Conservation (phyloP, 2,888 invertebrate species). For the Campaea margaritaria region DNA sequence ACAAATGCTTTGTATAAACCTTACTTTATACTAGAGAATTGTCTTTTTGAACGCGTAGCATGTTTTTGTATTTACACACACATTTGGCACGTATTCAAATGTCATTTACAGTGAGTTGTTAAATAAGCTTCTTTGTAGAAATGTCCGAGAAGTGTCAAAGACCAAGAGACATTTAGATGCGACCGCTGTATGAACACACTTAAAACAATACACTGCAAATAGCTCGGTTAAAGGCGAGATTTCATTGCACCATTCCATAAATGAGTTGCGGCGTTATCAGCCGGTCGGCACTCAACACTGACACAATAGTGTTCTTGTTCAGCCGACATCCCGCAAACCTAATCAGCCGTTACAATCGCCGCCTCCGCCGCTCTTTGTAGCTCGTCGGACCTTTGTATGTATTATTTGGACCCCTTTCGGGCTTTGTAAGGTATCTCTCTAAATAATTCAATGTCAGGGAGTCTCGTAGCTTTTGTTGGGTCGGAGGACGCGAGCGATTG, state of each 20-base stretch:
- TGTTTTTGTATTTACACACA: too few species aligned
- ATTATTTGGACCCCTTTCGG: slow-evolving; percentile 34
- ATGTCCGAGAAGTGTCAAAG: too few species aligned
- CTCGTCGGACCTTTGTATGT: slow-evolving; percentile 32
- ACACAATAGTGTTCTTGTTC: slow-evolving; percentile 40
- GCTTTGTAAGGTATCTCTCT: slow-evolving; percentile 52
- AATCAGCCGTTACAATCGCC: slow-evolving; percentile 41
- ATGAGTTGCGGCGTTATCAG: slow-evolving; percentile 30
- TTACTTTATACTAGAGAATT: too few species aligned
- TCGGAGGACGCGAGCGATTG: slow-evolving; percentile 15
- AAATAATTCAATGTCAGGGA: slow-evolving; percentile 55
- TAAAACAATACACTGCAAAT: slow-evolving; percentile 11
- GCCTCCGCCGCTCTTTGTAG: slow-evolving; percentile 24
- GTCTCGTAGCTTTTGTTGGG: slow-evolving; percentile 38
- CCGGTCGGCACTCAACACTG: slow-evolving; percentile 24
- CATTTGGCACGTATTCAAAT: too few species aligned
- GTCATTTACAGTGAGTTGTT: too few species aligned
- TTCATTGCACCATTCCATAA: slow-evolving; percentile 20
- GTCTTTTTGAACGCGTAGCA: too few species aligned
- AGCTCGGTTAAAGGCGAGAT: slow-evolving; percentile 13
- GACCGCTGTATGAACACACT: background rate
- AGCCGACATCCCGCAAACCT: slow-evolving; percentile 24
- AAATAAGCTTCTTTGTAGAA: too few species aligned
- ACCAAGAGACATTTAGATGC: background rate
- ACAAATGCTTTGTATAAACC: too few species aligned